phyloP scores from a whole-genome alignment of 2,797 vertebrate species.

The Vipera ursinii region DNA sequence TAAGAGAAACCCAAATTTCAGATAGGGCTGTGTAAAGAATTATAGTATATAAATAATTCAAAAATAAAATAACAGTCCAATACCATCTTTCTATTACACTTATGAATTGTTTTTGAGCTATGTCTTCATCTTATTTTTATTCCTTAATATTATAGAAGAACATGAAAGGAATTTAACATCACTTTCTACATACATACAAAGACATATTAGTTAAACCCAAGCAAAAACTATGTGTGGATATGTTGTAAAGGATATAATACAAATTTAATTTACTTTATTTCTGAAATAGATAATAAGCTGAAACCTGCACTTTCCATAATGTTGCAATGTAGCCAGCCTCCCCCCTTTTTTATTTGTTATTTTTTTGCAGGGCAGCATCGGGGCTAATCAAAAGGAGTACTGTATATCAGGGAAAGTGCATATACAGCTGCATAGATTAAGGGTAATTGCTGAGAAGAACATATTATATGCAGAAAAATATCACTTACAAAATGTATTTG shows the following conservation, averaged over 20 bases:
- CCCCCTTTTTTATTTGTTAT: background rate
- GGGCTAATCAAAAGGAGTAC: background rate
- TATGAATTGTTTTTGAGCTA: background rate
- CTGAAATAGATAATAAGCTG: background rate
- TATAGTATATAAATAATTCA: background rate
- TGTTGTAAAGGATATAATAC: background rate
- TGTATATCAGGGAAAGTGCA: background rate
- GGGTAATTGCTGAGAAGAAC: background rate
- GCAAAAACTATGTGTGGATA: background rate
- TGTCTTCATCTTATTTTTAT: background rate
- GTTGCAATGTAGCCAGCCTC: background rate
- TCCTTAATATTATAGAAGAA: background rate
- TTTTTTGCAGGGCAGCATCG: background rate
- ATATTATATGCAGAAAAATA: background rate
- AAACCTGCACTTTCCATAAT: background rate
- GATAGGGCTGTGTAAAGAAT: background rate
- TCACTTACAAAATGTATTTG: background rate
- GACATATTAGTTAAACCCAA: background rate
- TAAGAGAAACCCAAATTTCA: background rate
- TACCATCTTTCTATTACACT: background rate
- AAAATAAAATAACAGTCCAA: background rate
- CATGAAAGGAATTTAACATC: background rate
- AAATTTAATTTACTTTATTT: background rate
- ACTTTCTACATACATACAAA: background rate
- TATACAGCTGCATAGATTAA: background rate